Base-by-base conservation (phyloP, 1,140 invertebrate species). In the Wasmannia auropunctata region DNA sequence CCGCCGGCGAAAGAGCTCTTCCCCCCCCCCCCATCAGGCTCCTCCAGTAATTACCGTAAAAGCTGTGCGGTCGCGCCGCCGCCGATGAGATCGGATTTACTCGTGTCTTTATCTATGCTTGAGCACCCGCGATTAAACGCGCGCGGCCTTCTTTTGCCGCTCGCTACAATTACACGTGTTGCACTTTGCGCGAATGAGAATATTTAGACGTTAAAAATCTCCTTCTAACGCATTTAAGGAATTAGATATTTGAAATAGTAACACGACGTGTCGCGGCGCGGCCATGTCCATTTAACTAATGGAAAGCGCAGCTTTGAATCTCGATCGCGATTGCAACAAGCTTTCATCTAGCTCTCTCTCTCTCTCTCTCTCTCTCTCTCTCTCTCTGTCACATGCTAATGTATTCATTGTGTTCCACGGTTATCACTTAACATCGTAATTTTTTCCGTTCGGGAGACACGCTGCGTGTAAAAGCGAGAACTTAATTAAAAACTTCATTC, bases 11-110 rank as follows among this genome's bases (percentile, higher is more conserved):
- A 58, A 74, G 79, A 74, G 72, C 51, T 16, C n/a, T n/a, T n/a
- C n/a, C n/a, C n/a, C n/a, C n/a, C n/a, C n/a, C n/a, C n/a, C 37
- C 16, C 67, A 74, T 60, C 37, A 11, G 49, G 51, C 67, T 51
- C 14, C 67, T 40, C n/a, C n/a, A n/a, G 79, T 74, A 74, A 74
- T 74, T 72, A 83, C 67, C 54, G 67, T 83, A 83, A 83, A 83
- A 83, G 79, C 67, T 31, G 51, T 31, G 37, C 37, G 34, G 34
- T 40, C 65, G 63, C 65, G 25, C 51, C 79, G 67, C 49, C 65
- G 25, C 51, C 79, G 67, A 58, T 46, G 79, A 83, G 37, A 60
- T 58, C 67, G 19, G 25, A 19, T 49, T 72, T 83, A 58, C n/a
- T 16, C 19, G 37, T n/a, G n/a, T 14, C 25, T 43, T 40, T 43